Evolutionary conservation across 2,113 vertebrate species (phyloP), one percentile per base, ranked within the genome.

Genomic region (Trogon melanurus): DNA sequence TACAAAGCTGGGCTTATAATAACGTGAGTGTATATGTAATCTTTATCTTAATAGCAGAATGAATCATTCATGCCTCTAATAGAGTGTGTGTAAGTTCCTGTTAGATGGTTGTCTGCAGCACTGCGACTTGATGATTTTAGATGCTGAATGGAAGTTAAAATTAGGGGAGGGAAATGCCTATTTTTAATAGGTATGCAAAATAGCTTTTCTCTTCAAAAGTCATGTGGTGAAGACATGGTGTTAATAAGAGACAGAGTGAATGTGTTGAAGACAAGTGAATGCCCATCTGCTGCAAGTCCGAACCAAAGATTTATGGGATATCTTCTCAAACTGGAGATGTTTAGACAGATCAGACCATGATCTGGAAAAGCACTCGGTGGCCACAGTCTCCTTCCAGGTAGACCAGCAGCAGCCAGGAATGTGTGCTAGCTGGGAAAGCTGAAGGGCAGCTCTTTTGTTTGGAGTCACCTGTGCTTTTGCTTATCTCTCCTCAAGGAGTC

Each of bases 101-200:
- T 13, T 79, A 75, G 81, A 25, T 45, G 20, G 8, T 70, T 91
- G 69, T 80, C 64, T 88, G 54, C 69, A 81, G 61, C 53, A 26
- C 23, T 69, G 71, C 34, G 36, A 80, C 64, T 41, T 65, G 57
- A 29, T 78, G 60, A 66, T 79, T 89, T 92, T 72, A 62, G 54
- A 81, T 74, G 29, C 44, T 84, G 75, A 65, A n/a, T 69, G 48
- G 60, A 93, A 94, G 76, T 84, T 78, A 86, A 81, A 91, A 51
- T 80, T 78, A 84, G 48, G 47, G 27, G 44, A 2, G 41, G 16
- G 56, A 73, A 74, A 75, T 27, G 0, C 29, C 53, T 75, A 16
- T 66, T 93, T 95, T 94, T 78, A 91, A 50, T 66, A 84, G 34
- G 20, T 79, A 47, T 60, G 22, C 23, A 79, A 92, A 93, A 65